A percentile compares a stretch with the other conserved stretches of the same genome.
phyloP scores from a whole-genome alignment of 2,888 invertebrate species.

The Leptura quadrifasciata region DNA sequence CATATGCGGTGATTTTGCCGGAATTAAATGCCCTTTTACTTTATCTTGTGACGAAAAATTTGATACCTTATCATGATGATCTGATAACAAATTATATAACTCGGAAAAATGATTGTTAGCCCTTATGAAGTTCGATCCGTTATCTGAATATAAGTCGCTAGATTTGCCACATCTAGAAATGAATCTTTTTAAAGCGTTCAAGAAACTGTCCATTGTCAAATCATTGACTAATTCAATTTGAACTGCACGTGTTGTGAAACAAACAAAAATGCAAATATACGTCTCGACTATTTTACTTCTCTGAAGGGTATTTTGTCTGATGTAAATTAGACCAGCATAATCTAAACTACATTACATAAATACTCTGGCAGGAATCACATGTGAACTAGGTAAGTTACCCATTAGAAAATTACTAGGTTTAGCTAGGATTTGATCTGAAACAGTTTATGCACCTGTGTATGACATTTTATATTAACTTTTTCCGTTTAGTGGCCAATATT shows the following conservation, averaged over 20 bases:
- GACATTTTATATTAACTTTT: conserved; percentile 24
- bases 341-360: conserved; percentile 56
- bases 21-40: conserved; percentile 34
- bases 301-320: conserved; percentile 50
- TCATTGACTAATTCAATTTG: conserved; percentile 65
- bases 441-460: conserved; percentile 44
- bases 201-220: conserved; percentile 30
- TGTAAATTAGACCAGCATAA: conserved; percentile 57
- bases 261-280: conserved; percentile 62
- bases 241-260: conserved; percentile 61
- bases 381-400: conserved; percentile 46
- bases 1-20: conserved; percentile 34
- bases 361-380: conserved; percentile 40
- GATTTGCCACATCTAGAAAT: conserved; percentile 28
- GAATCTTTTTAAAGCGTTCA: conserved; percentile 36
- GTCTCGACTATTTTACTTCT: conserved; percentile 48
- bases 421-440: conserved; percentile 48
- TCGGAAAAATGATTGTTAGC: conserved; percentile 33
- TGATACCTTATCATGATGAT: conserved; percentile 21
- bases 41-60: conserved; percentile 22
- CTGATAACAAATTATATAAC: conserved; percentile 14
- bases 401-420: conserved; percentile 40
- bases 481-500: conserved; percentile 36
- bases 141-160: conserved; percentile 34
- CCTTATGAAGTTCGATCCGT: conserved; percentile 33